A percentile compares a stretch with the other conserved stretches of the same genome.
Conservation (phyloP, 2,888 invertebrate species). For the Tenthredo notha region DNA sequence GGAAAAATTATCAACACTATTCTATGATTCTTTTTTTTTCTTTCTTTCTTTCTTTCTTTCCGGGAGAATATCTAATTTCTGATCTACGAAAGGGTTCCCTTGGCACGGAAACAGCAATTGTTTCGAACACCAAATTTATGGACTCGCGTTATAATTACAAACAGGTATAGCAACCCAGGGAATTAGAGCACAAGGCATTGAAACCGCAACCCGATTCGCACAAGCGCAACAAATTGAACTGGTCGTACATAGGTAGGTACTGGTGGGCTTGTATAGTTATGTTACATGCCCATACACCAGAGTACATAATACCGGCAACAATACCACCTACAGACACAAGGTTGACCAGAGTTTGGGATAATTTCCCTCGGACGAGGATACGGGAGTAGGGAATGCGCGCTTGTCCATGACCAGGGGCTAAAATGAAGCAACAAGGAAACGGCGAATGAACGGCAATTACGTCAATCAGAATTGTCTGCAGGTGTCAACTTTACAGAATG, state of each 20-base stretch:
- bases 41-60: too few relatives aligned
- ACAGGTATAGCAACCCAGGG: conserved; percentile 32
- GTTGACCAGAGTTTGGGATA: neutral
- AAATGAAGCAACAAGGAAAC: conserved; percentile 23
- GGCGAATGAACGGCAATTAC: neutral
- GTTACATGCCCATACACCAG: conserved; percentile 11
- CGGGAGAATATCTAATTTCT: neutral
- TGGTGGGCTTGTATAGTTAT: neutral
- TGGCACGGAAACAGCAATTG: neutral
- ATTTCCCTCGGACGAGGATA: conserved; percentile 26
- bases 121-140: conserved; percentile 17
- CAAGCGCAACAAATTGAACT: conserved; percentile 49
- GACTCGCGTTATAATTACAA: conserved; percentile 12
- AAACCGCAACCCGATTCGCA: conserved; percentile 41
- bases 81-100: neutral
- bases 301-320: conserved; percentile 14
- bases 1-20: too few relatives aligned
- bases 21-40: too few relatives aligned
- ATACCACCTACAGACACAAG: conserved; percentile 38
- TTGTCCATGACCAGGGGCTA: conserved; percentile 12
- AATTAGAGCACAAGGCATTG: conserved; percentile 45
- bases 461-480: neutral
- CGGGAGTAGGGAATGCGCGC: neutral
- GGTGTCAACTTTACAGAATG: conserved; percentile 17
- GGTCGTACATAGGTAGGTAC: conserved; percentile 2